A percentile compares a stretch with the other conserved stretches of the same genome.
Evolutionary conservation across 1,140 invertebrate species (phyloP).

Genomic region (Bombus polaris): DNA sequence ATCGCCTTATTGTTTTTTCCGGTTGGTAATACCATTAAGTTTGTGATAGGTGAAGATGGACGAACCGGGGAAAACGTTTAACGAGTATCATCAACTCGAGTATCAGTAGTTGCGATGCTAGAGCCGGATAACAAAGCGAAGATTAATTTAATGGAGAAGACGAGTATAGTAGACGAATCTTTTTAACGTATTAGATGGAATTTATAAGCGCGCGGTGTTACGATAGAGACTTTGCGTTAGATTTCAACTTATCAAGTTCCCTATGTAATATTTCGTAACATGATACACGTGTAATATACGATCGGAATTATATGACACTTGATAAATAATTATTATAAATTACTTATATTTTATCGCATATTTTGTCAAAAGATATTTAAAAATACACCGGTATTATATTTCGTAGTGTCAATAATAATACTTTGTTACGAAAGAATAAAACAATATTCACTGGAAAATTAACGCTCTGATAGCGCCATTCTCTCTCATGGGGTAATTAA

Average conservation of each 20-base stretch:
- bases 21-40: not conserved
- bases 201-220: not conserved
- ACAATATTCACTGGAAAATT: not conserved
- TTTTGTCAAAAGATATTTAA: not conserved
- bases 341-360: too few species aligned
- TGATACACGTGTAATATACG: too few species aligned
- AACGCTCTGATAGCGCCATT: too few species aligned
- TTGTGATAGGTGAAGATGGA: not conserved
- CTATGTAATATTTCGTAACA: not conserved
- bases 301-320: too few species aligned
- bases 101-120: not conserved
- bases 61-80: constrained; percentile 5
- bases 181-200: too few species aligned
- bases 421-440: not conserved
- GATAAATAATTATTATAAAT: too few species aligned
- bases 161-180: not conserved
- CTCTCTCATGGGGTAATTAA: not conserved
- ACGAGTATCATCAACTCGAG: constrained; percentile 16
- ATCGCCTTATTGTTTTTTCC: not conserved
- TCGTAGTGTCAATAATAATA: not conserved
- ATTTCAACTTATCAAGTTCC: not conserved
- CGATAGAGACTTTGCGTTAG: not conserved
- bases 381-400: too few species aligned
- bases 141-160: not conserved
- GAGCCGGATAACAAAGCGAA: not conserved